Base-by-base conservation (phyloP, 2,797 vertebrate genomes). In the Picus viridis region DNA sequence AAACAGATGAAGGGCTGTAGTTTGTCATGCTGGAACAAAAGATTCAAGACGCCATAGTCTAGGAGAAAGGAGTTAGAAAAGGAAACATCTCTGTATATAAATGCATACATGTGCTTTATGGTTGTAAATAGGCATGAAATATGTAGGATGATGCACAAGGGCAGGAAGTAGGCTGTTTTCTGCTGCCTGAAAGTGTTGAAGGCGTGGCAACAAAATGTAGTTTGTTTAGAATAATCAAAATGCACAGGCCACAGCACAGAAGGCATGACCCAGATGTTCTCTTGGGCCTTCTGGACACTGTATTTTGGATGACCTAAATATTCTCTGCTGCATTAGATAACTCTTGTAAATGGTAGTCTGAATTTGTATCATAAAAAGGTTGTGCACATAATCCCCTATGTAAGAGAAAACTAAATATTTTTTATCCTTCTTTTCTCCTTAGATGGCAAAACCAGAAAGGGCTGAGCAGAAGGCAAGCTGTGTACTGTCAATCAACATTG, bases 141-240 rank as follows among this genome's bases (percentile, higher is more conserved):
- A 36, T 2, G 3, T 18, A 61, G 22, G 24, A 49, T 39, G 16
- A 51, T 32, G 4, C 34, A 57, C 0, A 3, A 75, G 16, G 10
- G 32, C 57, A 69, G 12, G 47, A 85, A 80, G 39, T 17, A 68
- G 22, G 30, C 59, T 82, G 45, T 26, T 79, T 61, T 51, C 54
- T 91, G 26, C 34, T 86, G 24, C 56, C 70, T 15, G 47, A 77
- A 79, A 36, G 7, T 59, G 51, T 54, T 32, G 32, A 92, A 72
- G 20, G 8, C 34, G 49, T 29, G 16, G 10, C 34, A 89, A 29
- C 32, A 39, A 70, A 27, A 16, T 26, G 8, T 56, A 87, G 17
- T 8, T 65, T 81, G 32, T 81, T 88, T 68, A 57, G 16, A 24
- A 36, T 67, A 70, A 75, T 36, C 13, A 90, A 91, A 87, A 89